A percentile compares a stretch with the other conserved stretches of the same genome.
Conservation (phyloP, 2,113 vertebrate genomes). For the Aramus guarauna region DNA sequence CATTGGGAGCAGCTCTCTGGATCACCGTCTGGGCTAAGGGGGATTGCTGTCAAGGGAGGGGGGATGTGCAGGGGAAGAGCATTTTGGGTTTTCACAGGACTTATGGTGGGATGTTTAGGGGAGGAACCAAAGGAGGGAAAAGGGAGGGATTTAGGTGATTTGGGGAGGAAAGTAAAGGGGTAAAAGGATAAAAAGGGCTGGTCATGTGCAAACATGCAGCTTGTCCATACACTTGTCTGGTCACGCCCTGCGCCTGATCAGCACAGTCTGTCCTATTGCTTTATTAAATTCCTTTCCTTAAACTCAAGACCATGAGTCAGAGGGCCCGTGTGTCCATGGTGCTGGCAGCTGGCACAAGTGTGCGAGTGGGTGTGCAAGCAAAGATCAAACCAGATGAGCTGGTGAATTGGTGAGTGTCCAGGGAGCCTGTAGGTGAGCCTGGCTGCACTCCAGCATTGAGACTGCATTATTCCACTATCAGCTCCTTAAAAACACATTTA, state of each 20-base stretch:
- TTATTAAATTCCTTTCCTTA: not conserved
- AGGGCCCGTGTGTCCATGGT: rapidly evolving
- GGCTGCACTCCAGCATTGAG: no score
- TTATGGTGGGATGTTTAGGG: not conserved
- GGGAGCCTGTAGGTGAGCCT: not conserved
- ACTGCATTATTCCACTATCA: not conserved
- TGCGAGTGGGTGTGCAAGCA: not conserved
- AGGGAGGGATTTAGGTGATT: not conserved
- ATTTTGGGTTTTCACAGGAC: not conserved
- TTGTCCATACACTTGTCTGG: not conserved
- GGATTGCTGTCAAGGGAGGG: not conserved
- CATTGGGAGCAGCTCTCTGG: rapidly evolving
- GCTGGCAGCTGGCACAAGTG: not conserved
- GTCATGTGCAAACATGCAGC: not conserved
- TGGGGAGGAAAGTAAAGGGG: not conserved
- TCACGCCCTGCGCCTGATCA: not conserved
- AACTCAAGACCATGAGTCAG: not conserved
- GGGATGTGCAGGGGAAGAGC: not conserved
- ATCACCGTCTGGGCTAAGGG: not conserved
- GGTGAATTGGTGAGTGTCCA: not conserved
- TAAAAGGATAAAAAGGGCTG: not conserved
- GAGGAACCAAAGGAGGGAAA: not conserved
- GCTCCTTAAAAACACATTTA: not conserved
- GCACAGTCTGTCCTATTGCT: not conserved
- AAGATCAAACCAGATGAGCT: not conserved